Evolutionary conservation across 2,888 invertebrate genomes (phyloP).

Genomic region (Amphipyra tragopoginis): DNA sequence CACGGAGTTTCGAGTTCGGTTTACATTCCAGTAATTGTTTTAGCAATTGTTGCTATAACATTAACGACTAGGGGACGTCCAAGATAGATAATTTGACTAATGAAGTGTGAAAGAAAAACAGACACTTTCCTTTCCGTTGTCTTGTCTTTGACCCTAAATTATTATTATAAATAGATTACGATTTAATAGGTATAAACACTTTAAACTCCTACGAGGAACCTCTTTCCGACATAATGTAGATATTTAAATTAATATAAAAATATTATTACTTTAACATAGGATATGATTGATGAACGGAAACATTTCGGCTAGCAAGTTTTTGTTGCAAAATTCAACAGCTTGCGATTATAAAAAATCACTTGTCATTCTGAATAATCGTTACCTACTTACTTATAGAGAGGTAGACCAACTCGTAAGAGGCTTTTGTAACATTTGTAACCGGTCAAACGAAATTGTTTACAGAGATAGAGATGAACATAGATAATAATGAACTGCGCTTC

Average conservation of each 20-base stretch:
- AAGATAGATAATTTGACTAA: conserved; percentile 30
- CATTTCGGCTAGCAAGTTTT: conserved; percentile 40
- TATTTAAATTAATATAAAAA: background rate
- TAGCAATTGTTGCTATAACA: conserved; percentile 6
- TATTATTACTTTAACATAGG: conserved; percentile 9
- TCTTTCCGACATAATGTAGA: background rate
- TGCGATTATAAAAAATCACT: conserved; percentile 34
- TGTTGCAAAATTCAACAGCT: conserved; percentile 32
- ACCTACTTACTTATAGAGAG: conserved; percentile 22
- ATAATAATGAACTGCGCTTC: conserved; percentile 10
- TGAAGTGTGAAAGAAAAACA: conserved; percentile 18
- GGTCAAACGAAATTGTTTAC: conserved; percentile 14
- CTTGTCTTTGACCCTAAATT: conserved; percentile 28
- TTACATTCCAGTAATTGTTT: conserved; percentile 16
- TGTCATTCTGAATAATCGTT: conserved; percentile 38
- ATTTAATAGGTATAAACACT: too few species aligned
- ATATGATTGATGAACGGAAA: conserved; percentile 23
- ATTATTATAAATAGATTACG: too few species aligned
- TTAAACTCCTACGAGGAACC: background rate
- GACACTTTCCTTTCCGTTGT: conserved; percentile 37
- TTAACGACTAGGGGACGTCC: conserved; percentile 13
- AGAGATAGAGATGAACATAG: conserved; percentile 12
- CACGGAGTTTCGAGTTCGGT: conserved; percentile 2
- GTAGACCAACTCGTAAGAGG: background rate
- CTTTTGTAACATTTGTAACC: conserved; percentile 16